These are phyloP conservation scores for Macrotis lagotis DNA, from an alignment of 2,113 vertebrate genomes.

Conservation along the genomic window DNA sequence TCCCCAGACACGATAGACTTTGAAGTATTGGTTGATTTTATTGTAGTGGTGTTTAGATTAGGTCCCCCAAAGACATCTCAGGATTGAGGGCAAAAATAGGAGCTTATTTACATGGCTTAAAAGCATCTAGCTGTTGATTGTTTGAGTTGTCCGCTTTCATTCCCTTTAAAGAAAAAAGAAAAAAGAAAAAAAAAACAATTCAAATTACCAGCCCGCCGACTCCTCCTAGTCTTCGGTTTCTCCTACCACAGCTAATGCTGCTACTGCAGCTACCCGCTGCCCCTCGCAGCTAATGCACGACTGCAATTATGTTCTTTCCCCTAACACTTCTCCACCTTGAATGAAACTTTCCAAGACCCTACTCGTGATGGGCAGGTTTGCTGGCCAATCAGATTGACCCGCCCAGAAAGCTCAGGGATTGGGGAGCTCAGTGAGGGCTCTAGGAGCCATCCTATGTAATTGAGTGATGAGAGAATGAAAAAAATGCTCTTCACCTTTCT, in stretches of 20 bases:
- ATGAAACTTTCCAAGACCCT: constrained; percentile 78
- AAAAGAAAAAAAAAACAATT: background rate
- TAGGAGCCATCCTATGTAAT: background rate
- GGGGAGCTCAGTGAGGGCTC: background rate
- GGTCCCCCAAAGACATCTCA: background rate
- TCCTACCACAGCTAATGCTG: background rate
- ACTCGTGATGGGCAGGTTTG: constrained; percentile 56
- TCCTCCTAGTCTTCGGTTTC: background rate
- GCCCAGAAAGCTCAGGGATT: constrained; percentile 36
- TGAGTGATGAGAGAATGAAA: background rate
- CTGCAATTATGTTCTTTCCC: constrained; percentile 77
- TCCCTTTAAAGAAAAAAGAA: background rate
- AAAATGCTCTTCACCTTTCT: background rate
- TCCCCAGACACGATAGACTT: constrained; percentile 32
- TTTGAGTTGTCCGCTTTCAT: background rate
- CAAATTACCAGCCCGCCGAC: background rate
- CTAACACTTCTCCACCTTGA: constrained; percentile 80
- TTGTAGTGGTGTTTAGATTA: background rate
- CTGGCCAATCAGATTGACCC: constrained; percentile 45
- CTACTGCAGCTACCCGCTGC: constrained; percentile 35
- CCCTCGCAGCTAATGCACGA: constrained; percentile 35
- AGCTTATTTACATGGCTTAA: background rate
- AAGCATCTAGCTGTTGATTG: background rate
- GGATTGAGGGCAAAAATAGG: background rate
- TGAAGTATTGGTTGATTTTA: background rate